Percentiles rank a stretch among this genome's conserved stretches.
Evolutionary conservation across 1,140 invertebrate genomes (phyloP).

Genomic region (Ceratina japonica): DNA sequence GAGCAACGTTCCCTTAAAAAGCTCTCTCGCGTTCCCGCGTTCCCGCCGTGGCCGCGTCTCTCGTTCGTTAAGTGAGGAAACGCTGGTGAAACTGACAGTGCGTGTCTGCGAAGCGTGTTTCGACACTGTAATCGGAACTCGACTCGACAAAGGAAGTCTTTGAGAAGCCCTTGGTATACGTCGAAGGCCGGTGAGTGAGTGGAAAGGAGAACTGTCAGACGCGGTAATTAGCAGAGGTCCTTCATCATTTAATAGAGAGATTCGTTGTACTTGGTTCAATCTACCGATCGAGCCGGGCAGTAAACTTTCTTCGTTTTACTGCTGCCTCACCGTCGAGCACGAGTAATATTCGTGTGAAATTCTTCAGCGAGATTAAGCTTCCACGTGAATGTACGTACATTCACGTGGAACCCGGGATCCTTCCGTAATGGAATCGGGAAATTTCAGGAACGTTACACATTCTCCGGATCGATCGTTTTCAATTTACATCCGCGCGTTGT

Average conservation of each 20-base stretch:
- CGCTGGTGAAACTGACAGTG: neutral
- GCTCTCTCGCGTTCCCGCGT: no score
- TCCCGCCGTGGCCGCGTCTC: no score
- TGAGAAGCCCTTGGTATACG: neutral
- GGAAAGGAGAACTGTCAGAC: constrained; percentile 12
- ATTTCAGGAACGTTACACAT: neutral
- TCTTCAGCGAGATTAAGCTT: constrained; percentile 22
- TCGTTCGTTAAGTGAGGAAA: neutral
- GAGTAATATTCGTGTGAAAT: constrained; percentile 26
- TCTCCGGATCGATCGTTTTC: neutral
- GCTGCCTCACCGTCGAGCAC: neutral
- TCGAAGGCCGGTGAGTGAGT: neutral
- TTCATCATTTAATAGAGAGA: constrained; percentile 27
- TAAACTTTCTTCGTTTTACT: constrained; percentile 32
- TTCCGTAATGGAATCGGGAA: neutral
- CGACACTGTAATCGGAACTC: constrained; percentile 2
- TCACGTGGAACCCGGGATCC: neutral
- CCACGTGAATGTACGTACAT: neutral
- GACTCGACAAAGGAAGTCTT: constrained; percentile 8
- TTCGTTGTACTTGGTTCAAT: constrained; percentile 22
- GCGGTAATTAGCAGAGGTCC: constrained; percentile 26
- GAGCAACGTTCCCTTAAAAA: constrained; percentile 42
- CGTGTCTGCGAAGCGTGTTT: neutral
- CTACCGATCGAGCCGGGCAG: constrained; percentile 6
- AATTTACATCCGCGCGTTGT: constrained; percentile 3